Evolutionary conservation across 2,113 vertebrate genomes (phyloP).

Genomic region (Aepyceros melampus): DNA sequence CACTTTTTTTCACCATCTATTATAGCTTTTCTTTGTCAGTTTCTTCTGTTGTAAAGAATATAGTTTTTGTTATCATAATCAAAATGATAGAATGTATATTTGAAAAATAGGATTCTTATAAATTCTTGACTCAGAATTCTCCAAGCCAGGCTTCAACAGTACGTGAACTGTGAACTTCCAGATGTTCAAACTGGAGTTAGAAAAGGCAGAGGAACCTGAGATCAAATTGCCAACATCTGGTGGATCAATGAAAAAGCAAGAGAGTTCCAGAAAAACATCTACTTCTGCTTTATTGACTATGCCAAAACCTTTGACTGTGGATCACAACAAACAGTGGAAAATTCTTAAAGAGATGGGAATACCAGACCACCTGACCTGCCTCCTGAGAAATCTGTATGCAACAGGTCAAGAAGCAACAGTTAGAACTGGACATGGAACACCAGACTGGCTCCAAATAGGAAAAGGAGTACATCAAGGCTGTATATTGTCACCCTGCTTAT

Average conservation of each 20-base stretch:
- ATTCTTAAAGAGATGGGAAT: background rate
- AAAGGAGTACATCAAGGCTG: background rate
- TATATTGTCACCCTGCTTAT: background rate
- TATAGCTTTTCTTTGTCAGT: background rate
- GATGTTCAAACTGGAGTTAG: background rate
- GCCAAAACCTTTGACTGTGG: background rate
- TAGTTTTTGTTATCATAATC: background rate
- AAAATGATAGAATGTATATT: background rate
- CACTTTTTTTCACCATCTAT: background rate
- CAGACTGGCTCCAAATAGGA: background rate
- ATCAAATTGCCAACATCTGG: background rate
- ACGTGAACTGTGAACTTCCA: background rate
- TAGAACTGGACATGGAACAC: background rate
- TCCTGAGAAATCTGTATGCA: background rate
- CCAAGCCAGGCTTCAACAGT: background rate
- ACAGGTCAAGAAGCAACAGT: background rate
- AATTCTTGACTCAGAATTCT: background rate
- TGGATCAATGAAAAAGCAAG: background rate
- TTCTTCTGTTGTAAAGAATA: background rate
- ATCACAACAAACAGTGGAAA: background rate
- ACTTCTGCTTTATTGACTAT: background rate
- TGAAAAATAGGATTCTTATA: constrained; percentile 1
- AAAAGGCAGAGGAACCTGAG: background rate
- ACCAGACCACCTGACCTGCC: background rate
- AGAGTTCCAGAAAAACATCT: background rate